Percentiles rank a stretch among this genome's conserved stretches.
Evolutionary conservation across 2,888 invertebrate genomes (phyloP).

Genomic region (Sarcophaga rosellei): DNA sequence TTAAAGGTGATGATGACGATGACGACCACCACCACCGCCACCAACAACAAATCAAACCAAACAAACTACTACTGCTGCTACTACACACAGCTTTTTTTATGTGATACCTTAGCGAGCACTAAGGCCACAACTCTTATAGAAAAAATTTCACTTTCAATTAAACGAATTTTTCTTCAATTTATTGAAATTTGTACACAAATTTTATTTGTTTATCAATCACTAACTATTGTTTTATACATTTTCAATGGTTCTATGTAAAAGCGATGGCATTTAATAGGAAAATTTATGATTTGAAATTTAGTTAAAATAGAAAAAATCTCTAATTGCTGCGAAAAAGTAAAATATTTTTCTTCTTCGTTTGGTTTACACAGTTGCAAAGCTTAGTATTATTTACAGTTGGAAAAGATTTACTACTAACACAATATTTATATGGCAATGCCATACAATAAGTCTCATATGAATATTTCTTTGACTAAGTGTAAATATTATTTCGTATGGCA

Average conservation of each 20-base stretch:
- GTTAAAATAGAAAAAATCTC: conserved; percentile 56
- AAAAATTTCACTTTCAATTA: conserved; percentile 62
- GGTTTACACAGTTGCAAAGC: conserved; percentile 34
- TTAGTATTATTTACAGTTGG: conserved; percentile 36
- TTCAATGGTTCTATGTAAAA: conserved; percentile 20
- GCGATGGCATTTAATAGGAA: conserved; percentile 23
- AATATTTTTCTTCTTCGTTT: conserved; percentile 55
- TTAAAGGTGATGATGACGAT: conserved; percentile 27
- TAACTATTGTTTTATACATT: conserved; percentile 44
- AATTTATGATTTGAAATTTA: conserved; percentile 48
- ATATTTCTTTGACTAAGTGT: not conserved
- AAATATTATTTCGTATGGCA: conserved; percentile 23
- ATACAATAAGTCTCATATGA: not conserved
- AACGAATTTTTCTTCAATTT: conserved; percentile 39
- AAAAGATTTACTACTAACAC: not conserved
- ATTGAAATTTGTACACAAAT: conserved; percentile 13
- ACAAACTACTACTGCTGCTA: conserved; percentile 34
- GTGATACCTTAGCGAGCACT: conserved; percentile 53
- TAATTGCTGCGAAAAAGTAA: conserved; percentile 60
- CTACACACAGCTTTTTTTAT: conserved; percentile 41
- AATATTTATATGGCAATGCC: conserved; percentile 14
- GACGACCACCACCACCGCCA: conserved; percentile 58
- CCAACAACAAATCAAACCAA: conserved; percentile 32
- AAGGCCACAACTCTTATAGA: conserved; percentile 37
- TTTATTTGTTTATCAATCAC: not conserved